A percentile compares a stretch with the other conserved stretches of the same genome.
Evolutionary conservation across 2,888 invertebrate species (phyloP).

Genomic region (Scelioninae gen. 1): DNA sequence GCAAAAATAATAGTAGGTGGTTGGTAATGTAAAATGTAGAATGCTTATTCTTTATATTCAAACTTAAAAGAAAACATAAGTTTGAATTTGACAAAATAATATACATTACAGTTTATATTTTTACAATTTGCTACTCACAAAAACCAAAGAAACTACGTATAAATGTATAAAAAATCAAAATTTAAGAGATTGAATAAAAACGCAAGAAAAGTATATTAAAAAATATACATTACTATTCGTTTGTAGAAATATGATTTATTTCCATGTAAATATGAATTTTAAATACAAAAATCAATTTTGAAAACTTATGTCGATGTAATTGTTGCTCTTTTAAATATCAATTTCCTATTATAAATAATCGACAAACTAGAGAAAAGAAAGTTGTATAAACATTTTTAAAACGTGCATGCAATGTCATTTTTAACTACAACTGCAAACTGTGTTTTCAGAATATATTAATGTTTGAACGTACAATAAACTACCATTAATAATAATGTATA

Average conservation of each 20-base stretch:
- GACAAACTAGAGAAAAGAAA: conserved; percentile 12
- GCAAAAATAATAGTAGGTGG: too few relatives aligned
- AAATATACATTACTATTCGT: conserved; percentile 43
- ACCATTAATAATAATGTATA: not conserved
- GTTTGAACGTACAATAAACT: too few relatives aligned
- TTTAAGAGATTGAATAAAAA: too few relatives aligned
- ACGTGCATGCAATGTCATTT: conserved; percentile 19
- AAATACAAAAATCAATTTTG: conserved; percentile 64
- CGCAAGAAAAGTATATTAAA: too few relatives aligned
- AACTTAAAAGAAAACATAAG: too few relatives aligned
- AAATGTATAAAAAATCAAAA: too few relatives aligned
- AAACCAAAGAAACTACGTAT: too few relatives aligned
- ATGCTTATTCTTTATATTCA: too few relatives aligned
- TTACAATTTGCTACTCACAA: too few relatives aligned
- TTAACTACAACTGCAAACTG: conserved; percentile 11
- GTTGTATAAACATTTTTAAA: conserved; percentile 1
- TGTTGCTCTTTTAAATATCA: conserved; percentile 53
- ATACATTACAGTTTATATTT: too few relatives aligned
- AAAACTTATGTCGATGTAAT: conserved; percentile 49
- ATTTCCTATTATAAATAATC: conserved; percentile 30
- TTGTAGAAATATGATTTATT: conserved; percentile 64
- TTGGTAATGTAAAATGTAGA: too few relatives aligned
- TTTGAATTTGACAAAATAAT: too few relatives aligned
- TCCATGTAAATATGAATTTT: conserved; percentile 58
- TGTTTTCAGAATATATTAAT: conserved; percentile 13